phyloP scores from a whole-genome alignment of 2,797 vertebrate genomes.

The Poeciliopsis turneri region DNA sequence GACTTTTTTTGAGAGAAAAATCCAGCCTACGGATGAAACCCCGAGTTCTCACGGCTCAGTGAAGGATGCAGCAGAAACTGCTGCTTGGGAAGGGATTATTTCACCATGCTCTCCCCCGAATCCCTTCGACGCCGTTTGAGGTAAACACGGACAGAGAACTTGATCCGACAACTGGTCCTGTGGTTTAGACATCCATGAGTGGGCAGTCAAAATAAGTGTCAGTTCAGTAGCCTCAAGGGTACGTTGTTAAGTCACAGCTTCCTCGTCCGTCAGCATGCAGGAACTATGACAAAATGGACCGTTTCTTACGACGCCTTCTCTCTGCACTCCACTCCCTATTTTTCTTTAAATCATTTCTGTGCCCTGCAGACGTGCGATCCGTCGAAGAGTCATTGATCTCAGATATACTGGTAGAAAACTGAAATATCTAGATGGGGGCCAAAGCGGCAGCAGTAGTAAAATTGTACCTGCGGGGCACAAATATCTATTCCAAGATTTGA shows the following conservation, averaged over 20 bases:
- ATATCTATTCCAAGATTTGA: conserved; percentile 32
- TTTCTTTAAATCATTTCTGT: conserved; percentile 9
- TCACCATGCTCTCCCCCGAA: conserved; percentile 52
- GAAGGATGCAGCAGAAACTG: conserved; percentile 45
- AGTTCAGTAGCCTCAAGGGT: conserved; percentile 14
- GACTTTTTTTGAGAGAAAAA: conserved; percentile 27
- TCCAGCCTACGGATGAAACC: conserved; percentile 50
- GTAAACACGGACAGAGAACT: conserved; percentile 48
- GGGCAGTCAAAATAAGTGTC: conserved; percentile 25
- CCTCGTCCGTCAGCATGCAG: conserved; percentile 1
- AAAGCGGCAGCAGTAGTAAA: conserved; percentile 7
- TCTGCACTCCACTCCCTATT: background rate
- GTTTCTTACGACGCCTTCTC: conserved; percentile 1
- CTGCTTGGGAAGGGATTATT: conserved; percentile 63
- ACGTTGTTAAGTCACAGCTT: conserved; percentile 4
- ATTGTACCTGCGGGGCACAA: conserved; percentile 20
- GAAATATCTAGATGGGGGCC: conserved; percentile 13
- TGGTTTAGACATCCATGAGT: conserved; percentile 34
- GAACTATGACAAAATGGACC: conserved; percentile 15
- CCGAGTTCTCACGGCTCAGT: conserved; percentile 63
- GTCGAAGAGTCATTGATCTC: conserved; percentile 30
- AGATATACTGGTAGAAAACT: conserved; percentile 20
- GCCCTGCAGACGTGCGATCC: conserved; percentile 17
- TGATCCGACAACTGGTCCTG: conserved; percentile 51
- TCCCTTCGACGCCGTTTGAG: conserved; percentile 60